Conservation (phyloP, 2,888 invertebrate genomes). For the Lasioglossum vierecki region DNA sequence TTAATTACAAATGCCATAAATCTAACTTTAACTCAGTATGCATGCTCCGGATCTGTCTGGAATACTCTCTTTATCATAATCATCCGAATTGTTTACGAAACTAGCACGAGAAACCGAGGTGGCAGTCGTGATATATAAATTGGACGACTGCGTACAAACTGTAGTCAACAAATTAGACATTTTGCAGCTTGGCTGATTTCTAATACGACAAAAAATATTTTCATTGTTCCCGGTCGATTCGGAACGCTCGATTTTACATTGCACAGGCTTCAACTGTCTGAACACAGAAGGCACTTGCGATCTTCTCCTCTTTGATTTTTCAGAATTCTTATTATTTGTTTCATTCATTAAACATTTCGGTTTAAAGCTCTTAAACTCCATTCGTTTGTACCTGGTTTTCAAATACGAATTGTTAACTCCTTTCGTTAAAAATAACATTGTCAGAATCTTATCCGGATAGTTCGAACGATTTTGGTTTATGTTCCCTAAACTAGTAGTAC, state of each 20-base stretch:
- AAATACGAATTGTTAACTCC: conserved; percentile 19
- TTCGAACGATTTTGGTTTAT: not conserved
- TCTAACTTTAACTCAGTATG: conserved; percentile 36
- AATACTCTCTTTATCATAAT: not conserved
- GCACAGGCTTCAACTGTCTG: conserved; percentile 14
- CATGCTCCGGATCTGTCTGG: conserved; percentile 13
- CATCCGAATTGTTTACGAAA: not conserved
- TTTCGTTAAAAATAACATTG: conserved; percentile 28
- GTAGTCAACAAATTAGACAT: conserved; percentile 20
- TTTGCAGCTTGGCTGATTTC: not conserved
- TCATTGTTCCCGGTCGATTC: not conserved
- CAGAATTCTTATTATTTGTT: not conserved
- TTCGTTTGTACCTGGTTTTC: conserved; percentile 32
- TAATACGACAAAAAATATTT: not conserved
- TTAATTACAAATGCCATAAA: not conserved
- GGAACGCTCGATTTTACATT: conserved; percentile 11
- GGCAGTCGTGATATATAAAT: conserved; percentile 45
- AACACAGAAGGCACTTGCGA: conserved; percentile 30
- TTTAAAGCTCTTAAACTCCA: conserved; percentile 27
- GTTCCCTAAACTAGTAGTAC: not conserved
- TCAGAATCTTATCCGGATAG: not conserved
- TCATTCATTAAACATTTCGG: conserved; percentile 20
- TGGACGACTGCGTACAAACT: conserved; percentile 52
- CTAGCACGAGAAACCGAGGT: conserved; percentile 38
- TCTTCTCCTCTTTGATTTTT: conserved; percentile 16